Percentiles rank a stretch among this genome's conserved stretches.
phyloP scores from a whole-genome alignment of 2,113 vertebrate genomes.

The Notarius lentiginosus region DNA sequence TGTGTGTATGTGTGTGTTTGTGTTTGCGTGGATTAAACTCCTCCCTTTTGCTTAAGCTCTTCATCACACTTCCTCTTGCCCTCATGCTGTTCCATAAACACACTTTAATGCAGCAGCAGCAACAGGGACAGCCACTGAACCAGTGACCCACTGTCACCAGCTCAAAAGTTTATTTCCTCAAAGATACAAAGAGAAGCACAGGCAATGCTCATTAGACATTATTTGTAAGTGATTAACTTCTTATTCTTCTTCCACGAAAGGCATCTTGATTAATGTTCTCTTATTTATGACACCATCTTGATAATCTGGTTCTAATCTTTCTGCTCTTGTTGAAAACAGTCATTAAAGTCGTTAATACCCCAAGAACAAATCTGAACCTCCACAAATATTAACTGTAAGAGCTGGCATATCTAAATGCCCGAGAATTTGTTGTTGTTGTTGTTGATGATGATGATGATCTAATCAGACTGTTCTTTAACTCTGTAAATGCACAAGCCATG shows the following conservation, averaged over 20 bases:
- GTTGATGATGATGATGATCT: neutral
- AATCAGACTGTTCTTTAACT: neutral
- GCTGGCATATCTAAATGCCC: neutral
- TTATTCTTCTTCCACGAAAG: neutral
- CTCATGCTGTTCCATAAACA: neutral
- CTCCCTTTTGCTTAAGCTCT: slow-evolving; percentile 4
- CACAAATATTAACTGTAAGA: neutral
- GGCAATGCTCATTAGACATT: neutral
- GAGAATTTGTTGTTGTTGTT: neutral
- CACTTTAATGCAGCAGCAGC: neutral
- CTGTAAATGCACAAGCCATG: no score
- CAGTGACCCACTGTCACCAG: neutral
- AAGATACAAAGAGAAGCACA: neutral
- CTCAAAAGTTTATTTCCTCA: neutral
- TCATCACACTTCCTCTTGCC: slow-evolving; percentile 6
- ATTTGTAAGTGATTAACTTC: neutral
- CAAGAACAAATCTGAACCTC: neutral
- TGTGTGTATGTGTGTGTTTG: slow-evolving; percentile 22
- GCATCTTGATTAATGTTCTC: neutral
- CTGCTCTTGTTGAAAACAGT: neutral
- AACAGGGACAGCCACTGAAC: neutral
- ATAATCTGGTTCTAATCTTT: neutral
- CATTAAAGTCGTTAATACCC: neutral
- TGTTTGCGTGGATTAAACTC: slow-evolving; percentile 1
- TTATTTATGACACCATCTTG: neutral